Percentiles rank a stretch among this genome's conserved stretches.
phyloP scores from a whole-genome alignment of 37 sponge, comb jelly and placozoan species.

The Axinella damicornis region DNA sequence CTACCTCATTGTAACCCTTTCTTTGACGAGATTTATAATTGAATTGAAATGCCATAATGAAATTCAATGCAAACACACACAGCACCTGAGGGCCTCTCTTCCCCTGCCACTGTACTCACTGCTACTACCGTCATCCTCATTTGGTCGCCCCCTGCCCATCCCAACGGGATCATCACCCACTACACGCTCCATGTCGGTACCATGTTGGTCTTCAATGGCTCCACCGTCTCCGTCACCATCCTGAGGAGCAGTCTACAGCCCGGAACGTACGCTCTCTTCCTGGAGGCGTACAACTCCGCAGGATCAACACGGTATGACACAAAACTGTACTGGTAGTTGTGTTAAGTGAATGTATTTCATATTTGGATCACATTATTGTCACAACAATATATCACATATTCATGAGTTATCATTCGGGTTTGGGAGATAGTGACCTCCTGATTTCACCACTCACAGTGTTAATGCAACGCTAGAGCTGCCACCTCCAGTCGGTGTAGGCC shows the following conservation, averaged over 20 bases:
- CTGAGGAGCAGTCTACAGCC: not conserved
- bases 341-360: no score
- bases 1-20: no score
- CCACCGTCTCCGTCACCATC: not conserved
- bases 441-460: not conserved
- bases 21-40: no score
- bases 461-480: not conserved
- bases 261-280: conserved; percentile 2
- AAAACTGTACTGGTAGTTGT: no score
- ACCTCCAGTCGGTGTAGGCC: not conserved
- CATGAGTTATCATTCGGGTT: no score
- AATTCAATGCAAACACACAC: not conserved
- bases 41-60: no score
- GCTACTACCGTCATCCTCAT: conserved; percentile 5
- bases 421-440: no score
- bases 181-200: conserved; percentile 49
- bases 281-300: conserved; percentile 72
- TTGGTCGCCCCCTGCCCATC: conserved; percentile 58
- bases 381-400: no score
- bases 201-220: conserved; percentile 41
- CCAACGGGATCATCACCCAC: conserved; percentile 73
- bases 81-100: conserved; percentile 60
- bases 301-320: conserved; percentile 30
- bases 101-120: not conserved
- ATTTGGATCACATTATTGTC: no score